These are phyloP conservation scores for Philhelius pedissequus DNA, from an alignment of 2,888 invertebrate genomes.

Conservation along the genomic window DNA sequence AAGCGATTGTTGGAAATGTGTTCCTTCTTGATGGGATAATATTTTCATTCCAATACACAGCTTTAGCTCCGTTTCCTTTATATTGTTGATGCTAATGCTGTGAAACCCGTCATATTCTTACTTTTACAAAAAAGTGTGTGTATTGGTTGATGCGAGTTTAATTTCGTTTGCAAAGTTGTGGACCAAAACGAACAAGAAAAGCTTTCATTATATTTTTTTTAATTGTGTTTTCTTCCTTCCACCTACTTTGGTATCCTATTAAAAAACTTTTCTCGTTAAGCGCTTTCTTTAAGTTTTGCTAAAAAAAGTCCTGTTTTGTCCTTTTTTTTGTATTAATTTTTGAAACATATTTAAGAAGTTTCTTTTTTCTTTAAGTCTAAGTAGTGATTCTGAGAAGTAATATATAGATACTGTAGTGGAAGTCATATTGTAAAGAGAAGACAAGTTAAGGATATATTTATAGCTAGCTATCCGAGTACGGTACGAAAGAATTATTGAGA, in stretches of 20 bases:
- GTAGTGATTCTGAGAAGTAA: not conserved
- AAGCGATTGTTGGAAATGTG: not conserved
- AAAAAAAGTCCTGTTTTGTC: not conserved
- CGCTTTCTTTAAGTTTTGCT: conserved; percentile 58
- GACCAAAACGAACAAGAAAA: conserved; percentile 23
- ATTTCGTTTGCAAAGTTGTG: conserved; percentile 62
- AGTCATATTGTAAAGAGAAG: not conserved
- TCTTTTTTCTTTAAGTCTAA: not conserved
- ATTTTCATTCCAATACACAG: not conserved
- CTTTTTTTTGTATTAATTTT: conserved; percentile 3
- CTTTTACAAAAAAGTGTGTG: too few species aligned
- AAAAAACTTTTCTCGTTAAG: conserved; percentile 68
- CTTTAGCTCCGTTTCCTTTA: too few species aligned
- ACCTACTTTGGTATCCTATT: conserved; percentile 50
- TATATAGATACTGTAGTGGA: not conserved
- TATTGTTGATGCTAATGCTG: not conserved
- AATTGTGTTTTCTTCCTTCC: not conserved
- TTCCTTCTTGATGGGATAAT: conserved; percentile 2
- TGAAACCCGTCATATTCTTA: not conserved
- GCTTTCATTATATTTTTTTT: conserved; percentile 2
- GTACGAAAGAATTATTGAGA: not conserved
- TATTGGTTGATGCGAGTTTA: conserved; percentile 54
- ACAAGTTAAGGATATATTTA: too few species aligned
- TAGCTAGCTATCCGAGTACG: not conserved
- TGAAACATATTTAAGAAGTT: conserved; percentile 18